Base-by-base conservation (phyloP, 92 coral and sea anemone genomes). In the Zoanthus sociatus region DNA sequence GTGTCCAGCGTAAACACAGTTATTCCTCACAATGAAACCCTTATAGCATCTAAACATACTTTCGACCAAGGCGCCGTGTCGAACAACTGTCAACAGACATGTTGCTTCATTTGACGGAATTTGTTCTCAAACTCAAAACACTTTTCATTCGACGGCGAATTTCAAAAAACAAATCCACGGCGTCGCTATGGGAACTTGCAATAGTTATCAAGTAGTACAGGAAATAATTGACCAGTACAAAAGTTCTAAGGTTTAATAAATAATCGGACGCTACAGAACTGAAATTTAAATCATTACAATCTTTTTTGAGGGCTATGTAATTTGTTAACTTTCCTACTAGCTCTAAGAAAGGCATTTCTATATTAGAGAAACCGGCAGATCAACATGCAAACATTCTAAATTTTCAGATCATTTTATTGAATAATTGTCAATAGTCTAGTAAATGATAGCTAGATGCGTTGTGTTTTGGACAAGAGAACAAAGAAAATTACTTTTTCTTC, bases 181-280 rank as follows among this genome's bases (percentile, higher is more conserved):
- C 66, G 66, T 58, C 66, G 66, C 66, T 58, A 58, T 58, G 66
- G 66, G 66, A 58, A 58, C 66, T 58, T 58, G 66, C 66, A 58
- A 58, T 11, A 14, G 66, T 58, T 58, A 11, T 58, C 66, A 14
- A 58, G 66, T 9, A 58, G 17, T 58, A 11, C 66, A 11, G 66
- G 16, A 58, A 58, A 58, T 58, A 58, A 11, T 58, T 58, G 66
- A 58, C 66, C 66, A 11, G 66, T 58, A 58, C n/a, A 58, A 58
- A 11, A 1, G 66, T 58, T 14, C 66, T 58, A 58, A 58, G 7
- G 69, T 31, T 16, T 15, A 17, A 6, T 63, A 63, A 16, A 6
- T 2, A 17, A 15, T 37, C 42, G 42, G 42, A 37, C 66, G 3
- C 18, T 60, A 60, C 66, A 60, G 21, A 17, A 16, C 69, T 0